Evolutionary conservation across 2,888 invertebrate species (phyloP), one percentile per base, ranked within the genome.

Genomic region (Cecidostiba fungosa): DNA sequence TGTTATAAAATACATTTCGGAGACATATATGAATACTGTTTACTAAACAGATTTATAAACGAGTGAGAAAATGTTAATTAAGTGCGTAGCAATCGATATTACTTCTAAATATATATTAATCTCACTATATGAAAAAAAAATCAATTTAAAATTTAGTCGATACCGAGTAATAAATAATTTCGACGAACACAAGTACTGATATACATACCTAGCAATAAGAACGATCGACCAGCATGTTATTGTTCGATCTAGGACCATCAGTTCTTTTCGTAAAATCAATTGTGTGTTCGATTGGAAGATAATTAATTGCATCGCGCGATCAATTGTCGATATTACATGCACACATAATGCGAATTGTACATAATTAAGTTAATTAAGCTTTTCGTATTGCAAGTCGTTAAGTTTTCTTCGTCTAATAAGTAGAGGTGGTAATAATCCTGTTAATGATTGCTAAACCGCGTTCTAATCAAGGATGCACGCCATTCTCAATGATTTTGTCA

Each of bases 401-500:
- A 77, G 6, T 76, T 77, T 73, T 79, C 69, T 66, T 77, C 73
- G 43, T 78, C 19, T 77, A 77, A 62, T 62, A 69, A 84, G 50
- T 77, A 77, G 73, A 81, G 32, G 66, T 77, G 69, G 54, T 66
- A 74, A 82, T 54, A 59, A 82, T 78, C 26, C 54, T 77, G 73
- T 81, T 70, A 72, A 72, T 19, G 69, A 80, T 39, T 70, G 62
- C 80, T 72, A 62, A 72, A 50, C 19, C 72, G 66, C 77, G 78
- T 50, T 69, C 66, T 66, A 23, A 77, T 72, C 50, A 29, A 70
- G 59, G 66, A 72, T 70, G 66, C 66, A 54, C 76, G 23, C 70
- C 72, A 81, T 36, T n/a, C 43, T 83, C 77, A 66, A 47, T 85
- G 87, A 87, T 87, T 87, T 82, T 87, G 85, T 87, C 82, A 59